Percentiles rank a stretch among this genome's conserved stretches.
phyloP scores from a whole-genome alignment of 2,888 invertebrate genomes.

The Aphodius sticticus region DNA sequence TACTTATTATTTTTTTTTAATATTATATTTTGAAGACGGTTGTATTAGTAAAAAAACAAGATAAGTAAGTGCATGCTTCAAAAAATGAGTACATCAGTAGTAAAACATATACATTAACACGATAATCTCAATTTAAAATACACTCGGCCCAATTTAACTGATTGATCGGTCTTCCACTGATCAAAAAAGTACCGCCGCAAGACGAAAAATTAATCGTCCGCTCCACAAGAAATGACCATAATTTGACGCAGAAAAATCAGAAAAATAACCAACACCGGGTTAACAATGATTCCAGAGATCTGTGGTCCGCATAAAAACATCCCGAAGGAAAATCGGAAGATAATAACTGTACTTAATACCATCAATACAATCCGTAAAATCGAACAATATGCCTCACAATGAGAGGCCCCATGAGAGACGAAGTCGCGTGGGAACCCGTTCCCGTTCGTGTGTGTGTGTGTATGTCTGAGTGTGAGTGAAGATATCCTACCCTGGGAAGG shows the following conservation, averaged over 20 bases:
- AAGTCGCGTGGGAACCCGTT: slow-evolving; percentile 44
- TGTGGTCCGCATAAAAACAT: background rate
- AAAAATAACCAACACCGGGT: background rate
- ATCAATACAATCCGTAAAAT: slow-evolving; percentile 31
- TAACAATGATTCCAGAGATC: background rate
- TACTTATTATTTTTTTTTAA: too few relatives aligned
- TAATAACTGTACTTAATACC: slow-evolving; percentile 33
- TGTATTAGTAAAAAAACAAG: background rate
- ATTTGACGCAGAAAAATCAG: background rate
- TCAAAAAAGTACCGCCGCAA: background rate
- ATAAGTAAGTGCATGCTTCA: background rate
- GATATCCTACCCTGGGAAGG: slow-evolving; percentile 47
- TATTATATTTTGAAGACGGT: too few relatives aligned
- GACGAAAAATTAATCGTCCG: background rate
- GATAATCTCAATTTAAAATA: background rate
- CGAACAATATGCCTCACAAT: slow-evolving; percentile 31
- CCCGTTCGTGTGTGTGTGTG: slow-evolving; percentile 37
- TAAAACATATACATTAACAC: background rate
- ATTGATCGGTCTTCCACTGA: background rate
- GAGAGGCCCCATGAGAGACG: slow-evolving; percentile 13
- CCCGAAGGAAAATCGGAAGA: slow-evolving; percentile 12
- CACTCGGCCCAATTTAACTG: background rate
- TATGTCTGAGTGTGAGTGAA: slow-evolving; percentile 39
- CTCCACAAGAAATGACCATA: background rate
- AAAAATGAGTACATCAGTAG: background rate